Base-by-base conservation (phyloP, 1,140 invertebrate genomes). In the Pseudomyrmex cubaensis region DNA sequence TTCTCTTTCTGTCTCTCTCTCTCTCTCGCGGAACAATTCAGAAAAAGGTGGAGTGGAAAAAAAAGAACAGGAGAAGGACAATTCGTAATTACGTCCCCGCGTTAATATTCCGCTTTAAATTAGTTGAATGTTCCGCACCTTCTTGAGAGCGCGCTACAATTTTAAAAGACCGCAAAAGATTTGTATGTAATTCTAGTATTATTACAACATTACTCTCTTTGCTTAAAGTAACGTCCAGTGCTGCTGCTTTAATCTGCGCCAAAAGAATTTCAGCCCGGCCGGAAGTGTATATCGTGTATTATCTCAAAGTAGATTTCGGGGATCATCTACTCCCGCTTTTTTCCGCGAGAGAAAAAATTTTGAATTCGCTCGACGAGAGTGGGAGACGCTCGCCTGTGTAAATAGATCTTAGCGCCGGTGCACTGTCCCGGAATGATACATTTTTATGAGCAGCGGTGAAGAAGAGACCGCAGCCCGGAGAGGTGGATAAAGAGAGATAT, bases 401-500 rank as follows among this genome's bases (percentile, higher is more conserved):
- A 80, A 80, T 80, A 80, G 22, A 35, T 72, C 66, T 72, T 72
- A 80, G 61, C 44, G 54, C 66, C 44, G 5, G 35, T 35, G n/a
- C 15, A 20, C 56, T 80, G 46, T 72, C 54, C 1, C 22, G n/a
- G 54, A 20, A 70, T 78, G 54, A 80, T 80, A 80, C 76, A 80
- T 80, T 80, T 80, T 80, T 72, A 80, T 61, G 64, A 78, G 44
- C 76, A 78, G 66, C 12, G 10, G 52, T 15, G 20, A 66, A 17
- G 20, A 78, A 44, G 20, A 20, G 22, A 25, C 22, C 76, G 44
- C 44, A 69, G 50, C 4, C 9, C 52, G 35, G 35, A 9, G 44
- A 48, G 66, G 35, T 69, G 76, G 66, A 80, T 72, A 80, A 80
- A 80, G 76, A 80, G 66, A 80, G 72, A 35, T 35, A 80, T 80